A percentile compares a stretch with the other conserved stretches of the same genome.
phyloP scores from a whole-genome alignment of 2,888 invertebrate genomes.

The Tromatobia lineatoria region DNA sequence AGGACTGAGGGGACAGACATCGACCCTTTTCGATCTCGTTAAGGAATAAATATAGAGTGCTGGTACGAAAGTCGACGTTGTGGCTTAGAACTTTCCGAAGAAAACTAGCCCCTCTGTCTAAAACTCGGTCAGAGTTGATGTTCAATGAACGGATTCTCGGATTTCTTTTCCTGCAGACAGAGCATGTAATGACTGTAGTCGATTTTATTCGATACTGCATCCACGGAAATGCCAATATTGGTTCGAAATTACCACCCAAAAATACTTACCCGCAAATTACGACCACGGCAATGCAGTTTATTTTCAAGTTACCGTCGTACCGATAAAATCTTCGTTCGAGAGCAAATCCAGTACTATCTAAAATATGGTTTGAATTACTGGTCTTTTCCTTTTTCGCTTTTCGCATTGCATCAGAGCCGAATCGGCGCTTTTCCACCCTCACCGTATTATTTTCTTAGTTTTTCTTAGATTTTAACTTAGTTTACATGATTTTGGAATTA shows the following conservation, averaged over 20 bases:
- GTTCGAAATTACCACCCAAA: not conserved
- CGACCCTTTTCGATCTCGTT: constrained; percentile 63
- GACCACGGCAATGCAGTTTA: constrained; percentile 25
- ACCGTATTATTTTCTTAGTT: not conserved
- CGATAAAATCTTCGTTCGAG: constrained; percentile 31
- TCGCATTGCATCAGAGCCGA: no score
- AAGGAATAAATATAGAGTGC: constrained; percentile 61
- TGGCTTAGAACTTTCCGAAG: constrained; percentile 34
- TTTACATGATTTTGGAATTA: not conserved
- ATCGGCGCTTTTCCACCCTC: not conserved
- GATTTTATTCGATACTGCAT: not conserved
- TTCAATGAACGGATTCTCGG: constrained; percentile 8
- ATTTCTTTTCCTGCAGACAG: constrained; percentile 1
- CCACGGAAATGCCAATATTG: not conserved
- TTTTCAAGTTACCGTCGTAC: constrained; percentile 42
- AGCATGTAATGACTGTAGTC: constrained; percentile 22
- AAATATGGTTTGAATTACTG: no score
- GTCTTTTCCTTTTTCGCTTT: no score
- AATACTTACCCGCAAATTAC: constrained; percentile 35
- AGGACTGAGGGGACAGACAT: constrained; percentile 35
- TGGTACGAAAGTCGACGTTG: not conserved
- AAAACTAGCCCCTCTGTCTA: constrained; percentile 42
- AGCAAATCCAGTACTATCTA: not conserved
- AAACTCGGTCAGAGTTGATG: constrained; percentile 42
- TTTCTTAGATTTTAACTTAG: not conserved